These are phyloP conservation scores for Melinaea menophilus DNA, from an alignment of 2,888 invertebrate species.

Conservation along the genomic window DNA sequence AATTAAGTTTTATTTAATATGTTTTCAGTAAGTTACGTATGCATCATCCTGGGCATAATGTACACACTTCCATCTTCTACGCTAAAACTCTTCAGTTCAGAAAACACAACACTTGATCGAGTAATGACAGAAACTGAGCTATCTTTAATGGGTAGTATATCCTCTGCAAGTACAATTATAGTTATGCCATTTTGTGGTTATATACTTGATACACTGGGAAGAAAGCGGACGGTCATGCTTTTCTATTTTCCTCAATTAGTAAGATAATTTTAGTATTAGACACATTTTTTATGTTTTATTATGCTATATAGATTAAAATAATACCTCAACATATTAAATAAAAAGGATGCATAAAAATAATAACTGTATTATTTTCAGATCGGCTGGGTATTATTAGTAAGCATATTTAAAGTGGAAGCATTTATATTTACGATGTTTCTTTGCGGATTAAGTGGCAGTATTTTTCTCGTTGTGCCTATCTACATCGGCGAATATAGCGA, in stretches of 20 bases:
- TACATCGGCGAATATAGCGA: constrained; percentile 58
- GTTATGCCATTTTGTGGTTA: constrained; percentile 46
- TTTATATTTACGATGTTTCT: constrained; percentile 50
- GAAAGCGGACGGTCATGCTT: constrained; percentile 45
- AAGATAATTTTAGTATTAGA: constrained; percentile 26
- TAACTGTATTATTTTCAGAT: constrained; percentile 37
- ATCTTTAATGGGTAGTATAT: constrained; percentile 52
- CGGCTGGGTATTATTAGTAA: constrained; percentile 48
- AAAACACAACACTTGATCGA: constrained; percentile 52
- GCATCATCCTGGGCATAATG: constrained; percentile 49
- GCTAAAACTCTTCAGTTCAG: constrained; percentile 50
- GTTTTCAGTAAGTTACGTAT: constrained; percentile 50
- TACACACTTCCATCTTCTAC: constrained; percentile 60
- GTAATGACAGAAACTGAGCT: constrained; percentile 53
- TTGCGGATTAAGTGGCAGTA: constrained; percentile 48
- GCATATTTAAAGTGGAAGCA: constrained; percentile 46
- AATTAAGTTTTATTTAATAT: too few species aligned
- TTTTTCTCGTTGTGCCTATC: constrained; percentile 47
- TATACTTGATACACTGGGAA: constrained; percentile 48
- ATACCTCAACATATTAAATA: background rate
- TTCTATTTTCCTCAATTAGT: constrained; percentile 46
- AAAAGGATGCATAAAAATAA: background rate
- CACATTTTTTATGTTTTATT: too few species aligned
- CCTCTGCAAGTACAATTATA: constrained; percentile 49
- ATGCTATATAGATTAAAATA: background rate